These are phyloP conservation scores for Helostoma temminkii DNA, from an alignment of 2,797 vertebrate species.

Conservation along the genomic window DNA sequence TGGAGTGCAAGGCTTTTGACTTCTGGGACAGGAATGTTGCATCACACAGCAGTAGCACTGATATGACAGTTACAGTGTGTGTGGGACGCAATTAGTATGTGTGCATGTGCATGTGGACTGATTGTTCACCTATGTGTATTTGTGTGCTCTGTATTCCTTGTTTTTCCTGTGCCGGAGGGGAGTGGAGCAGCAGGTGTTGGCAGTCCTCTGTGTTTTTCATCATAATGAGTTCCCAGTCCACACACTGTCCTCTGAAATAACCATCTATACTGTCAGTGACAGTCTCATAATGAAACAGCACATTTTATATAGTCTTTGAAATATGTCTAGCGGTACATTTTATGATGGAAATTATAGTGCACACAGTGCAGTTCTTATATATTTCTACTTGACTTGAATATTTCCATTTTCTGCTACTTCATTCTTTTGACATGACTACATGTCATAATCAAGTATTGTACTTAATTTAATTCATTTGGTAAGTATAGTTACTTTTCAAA, in stretches of 20 bases:
- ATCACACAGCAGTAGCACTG: conserved; percentile 33
- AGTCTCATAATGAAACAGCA: conserved; percentile 25
- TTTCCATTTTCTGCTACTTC: no score
- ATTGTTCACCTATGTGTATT: conserved; percentile 51
- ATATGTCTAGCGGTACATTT: not conserved
- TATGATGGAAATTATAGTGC: not conserved
- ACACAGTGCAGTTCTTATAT: not conserved
- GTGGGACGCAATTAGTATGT: conserved; percentile 41
- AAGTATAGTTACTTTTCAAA: no score
- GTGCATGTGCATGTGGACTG: conserved; percentile 23
- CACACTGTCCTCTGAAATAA: conserved; percentile 58
- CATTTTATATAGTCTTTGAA: conserved; percentile 1
- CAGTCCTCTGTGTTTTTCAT: conserved; percentile 64
- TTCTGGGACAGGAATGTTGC: conserved; percentile 53
- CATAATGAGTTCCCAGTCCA: conserved; percentile 76
- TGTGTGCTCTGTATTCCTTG: conserved; percentile 46
- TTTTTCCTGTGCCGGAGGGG: conserved; percentile 55
- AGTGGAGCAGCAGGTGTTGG: conserved; percentile 70
- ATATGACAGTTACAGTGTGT: conserved; percentile 12
- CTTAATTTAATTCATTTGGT: no score
- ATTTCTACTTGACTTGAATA: no score
- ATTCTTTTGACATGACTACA: no score
- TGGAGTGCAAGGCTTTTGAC: conserved; percentile 12
- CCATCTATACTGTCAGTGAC: conserved; percentile 35
- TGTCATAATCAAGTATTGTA: no score